Conservation (phyloP, 2,113 vertebrate genomes). For the Philantomba maxwellii region DNA sequence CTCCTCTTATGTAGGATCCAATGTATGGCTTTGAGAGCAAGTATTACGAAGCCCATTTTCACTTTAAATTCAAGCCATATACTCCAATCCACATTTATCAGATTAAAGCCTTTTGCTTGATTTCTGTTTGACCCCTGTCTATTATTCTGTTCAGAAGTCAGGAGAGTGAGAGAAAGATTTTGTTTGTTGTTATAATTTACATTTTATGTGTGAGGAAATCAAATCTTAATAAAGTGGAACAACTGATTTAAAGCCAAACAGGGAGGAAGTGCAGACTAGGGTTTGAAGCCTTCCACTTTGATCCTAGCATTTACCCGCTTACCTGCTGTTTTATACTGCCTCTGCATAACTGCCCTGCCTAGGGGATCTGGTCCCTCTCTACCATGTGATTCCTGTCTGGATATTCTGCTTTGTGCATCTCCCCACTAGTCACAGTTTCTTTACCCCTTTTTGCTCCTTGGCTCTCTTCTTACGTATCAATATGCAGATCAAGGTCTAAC, state of each 20-base stretch:
- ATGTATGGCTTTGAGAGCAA: not conserved
- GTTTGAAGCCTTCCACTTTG: not conserved
- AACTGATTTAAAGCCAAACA: not conserved
- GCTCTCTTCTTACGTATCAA: not conserved
- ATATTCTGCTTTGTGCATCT: not conserved
- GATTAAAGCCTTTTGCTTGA: not conserved
- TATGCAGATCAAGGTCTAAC: not conserved
- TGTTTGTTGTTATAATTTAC: not conserved
- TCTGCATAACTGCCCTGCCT: too few relatives aligned
- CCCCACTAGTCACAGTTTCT: not conserved
- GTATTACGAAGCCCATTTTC: not conserved
- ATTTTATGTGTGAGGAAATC: not conserved
- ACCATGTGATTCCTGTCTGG: not conserved
- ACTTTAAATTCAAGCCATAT: not conserved
- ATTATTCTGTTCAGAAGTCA: not conserved
- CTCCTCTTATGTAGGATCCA: not conserved
- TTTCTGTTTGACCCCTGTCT: not conserved
- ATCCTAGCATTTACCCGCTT: not conserved
- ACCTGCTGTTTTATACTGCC: not conserved
- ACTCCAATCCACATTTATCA: not conserved
- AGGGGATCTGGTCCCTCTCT: not conserved
- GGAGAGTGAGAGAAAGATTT: not conserved
- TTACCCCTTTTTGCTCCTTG: not conserved
- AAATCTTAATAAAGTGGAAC: not conserved
- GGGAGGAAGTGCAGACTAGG: not conserved